A percentile compares a stretch with the other conserved stretches of the same genome.
These are phyloP conservation scores for Margarornis squamiger DNA, from an alignment of 2,797 vertebrate species.

Conservation along the genomic window DNA sequence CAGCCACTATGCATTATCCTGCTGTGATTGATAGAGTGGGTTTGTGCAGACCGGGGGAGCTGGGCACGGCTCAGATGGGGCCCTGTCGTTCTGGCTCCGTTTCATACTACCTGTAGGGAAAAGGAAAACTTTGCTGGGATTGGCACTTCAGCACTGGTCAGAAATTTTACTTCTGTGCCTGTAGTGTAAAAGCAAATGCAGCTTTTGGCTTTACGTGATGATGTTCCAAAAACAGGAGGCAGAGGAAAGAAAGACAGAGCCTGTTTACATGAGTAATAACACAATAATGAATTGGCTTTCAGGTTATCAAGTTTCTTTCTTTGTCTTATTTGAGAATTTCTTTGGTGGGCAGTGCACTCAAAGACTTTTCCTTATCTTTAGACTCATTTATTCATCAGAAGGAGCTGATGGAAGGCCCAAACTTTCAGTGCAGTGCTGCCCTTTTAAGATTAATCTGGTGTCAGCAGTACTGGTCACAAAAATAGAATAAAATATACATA, in stretches of 20 bases:
- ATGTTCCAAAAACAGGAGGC: not conserved
- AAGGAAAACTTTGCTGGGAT: slow-evolving; percentile 63
- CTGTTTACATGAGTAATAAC: not conserved
- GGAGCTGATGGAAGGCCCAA: not conserved
- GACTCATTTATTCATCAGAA: slow-evolving; percentile 6
- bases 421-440: fast-evolving
- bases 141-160: slow-evolving; percentile 15
- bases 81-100: slow-evolving; percentile 71
- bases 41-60: slow-evolving; percentile 75
- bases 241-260: not conserved
- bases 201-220: not conserved
- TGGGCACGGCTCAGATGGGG: slow-evolving; percentile 76
- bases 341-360: not conserved
- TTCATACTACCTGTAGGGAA: slow-evolving; percentile 78
- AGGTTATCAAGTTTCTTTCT: not conserved
- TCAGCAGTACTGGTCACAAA: not conserved
- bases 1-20: slow-evolving; percentile 81
- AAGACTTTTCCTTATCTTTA: not conserved
- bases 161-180: slow-evolving; percentile 47
- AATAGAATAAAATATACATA: slow-evolving; percentile 7
- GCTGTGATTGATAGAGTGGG: slow-evolving; percentile 86
- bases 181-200: slow-evolving; percentile 34
- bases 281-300: not conserved
- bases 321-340: not conserved
- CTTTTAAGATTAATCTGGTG: slow-evolving; percentile 4